phyloP scores from a whole-genome alignment of 2,113 vertebrate genomes.

The Rissa tridactyla region DNA sequence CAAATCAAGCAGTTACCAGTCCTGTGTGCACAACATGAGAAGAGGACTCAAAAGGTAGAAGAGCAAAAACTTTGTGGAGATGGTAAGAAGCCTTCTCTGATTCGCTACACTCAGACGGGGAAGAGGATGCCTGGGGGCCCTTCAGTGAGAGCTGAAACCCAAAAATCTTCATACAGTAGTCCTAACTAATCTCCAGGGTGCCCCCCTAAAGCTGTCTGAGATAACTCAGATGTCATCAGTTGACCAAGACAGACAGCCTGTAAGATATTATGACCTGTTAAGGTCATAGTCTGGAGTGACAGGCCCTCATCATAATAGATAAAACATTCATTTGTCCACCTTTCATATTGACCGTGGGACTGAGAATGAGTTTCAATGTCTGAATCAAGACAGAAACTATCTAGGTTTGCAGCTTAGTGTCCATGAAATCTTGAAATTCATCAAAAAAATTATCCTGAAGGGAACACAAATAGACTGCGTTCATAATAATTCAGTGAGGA shows the following conservation, averaged over 20 bases:
- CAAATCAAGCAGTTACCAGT: neutral
- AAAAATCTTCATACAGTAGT: neutral
- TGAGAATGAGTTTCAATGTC: neutral
- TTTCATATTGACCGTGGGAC: neutral
- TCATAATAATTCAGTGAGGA: neutral
- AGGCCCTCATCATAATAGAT: neutral
- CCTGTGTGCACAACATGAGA: neutral
- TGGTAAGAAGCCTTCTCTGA: neutral
- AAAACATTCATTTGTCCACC: neutral
- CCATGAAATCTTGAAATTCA: neutral
- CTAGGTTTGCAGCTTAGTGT: neutral
- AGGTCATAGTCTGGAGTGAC: neutral
- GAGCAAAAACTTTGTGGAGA: neutral
- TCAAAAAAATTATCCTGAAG: neutral
- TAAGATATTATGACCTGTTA: neutral
- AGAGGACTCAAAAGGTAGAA: neutral
- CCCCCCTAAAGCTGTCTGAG: neutral
- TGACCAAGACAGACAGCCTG: neutral
- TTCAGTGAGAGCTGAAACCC: neutral
- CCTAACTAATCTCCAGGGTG: neutral
- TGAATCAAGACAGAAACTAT: neutral
- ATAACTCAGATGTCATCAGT: neutral
- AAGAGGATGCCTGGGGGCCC: neutral
- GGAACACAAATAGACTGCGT: neutral
- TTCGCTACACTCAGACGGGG: neutral